A percentile compares a stretch with the other conserved stretches of the same genome.
These are phyloP conservation scores for Hanleya hanleyi DNA, from an alignment of 2,888 invertebrate genomes.

Conservation along the genomic window DNA sequence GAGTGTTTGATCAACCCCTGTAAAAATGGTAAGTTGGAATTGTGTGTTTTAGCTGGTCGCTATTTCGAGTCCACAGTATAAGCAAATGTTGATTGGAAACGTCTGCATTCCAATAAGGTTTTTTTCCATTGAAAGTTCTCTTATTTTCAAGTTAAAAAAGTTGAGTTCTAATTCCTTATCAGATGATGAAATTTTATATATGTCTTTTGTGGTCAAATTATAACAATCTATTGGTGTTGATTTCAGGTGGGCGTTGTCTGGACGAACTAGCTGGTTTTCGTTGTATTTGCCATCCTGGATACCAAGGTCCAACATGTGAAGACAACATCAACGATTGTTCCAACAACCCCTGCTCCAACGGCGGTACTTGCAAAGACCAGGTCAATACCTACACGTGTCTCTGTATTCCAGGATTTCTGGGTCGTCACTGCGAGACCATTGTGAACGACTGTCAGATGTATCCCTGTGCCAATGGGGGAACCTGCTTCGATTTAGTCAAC, in stretches of 20 bases:
- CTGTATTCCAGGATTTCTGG: slow-evolving; percentile 74
- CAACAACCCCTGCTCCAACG: slow-evolving; percentile 65
- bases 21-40: slow-evolving; percentile 76
- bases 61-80: too few species aligned
- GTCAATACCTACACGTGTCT: slow-evolving; percentile 73
- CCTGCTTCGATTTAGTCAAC: slow-evolving; percentile 87
- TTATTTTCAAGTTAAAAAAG: too few species aligned
- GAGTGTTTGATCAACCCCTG: slow-evolving; percentile 75
- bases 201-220: too few species aligned
- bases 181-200: too few species aligned
- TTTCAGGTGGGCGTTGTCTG: slow-evolving; percentile 67
- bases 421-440: slow-evolving; percentile 75
- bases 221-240: slow-evolving; percentile 3
- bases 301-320: slow-evolving; percentile 70
- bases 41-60: too few species aligned
- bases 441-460: slow-evolving; percentile 91
- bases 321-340: slow-evolving; percentile 67
- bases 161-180: too few species aligned
- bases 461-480: slow-evolving; percentile 95
- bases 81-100: too few species aligned
- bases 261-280: slow-evolving; percentile 65
- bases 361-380: slow-evolving; percentile 66
- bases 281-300: slow-evolving; percentile 68
- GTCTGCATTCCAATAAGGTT: too few species aligned
- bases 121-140: too few species aligned